Evolutionary conservation across 2,113 vertebrate genomes (phyloP), one percentile per base, ranked within the genome.

Genomic region (Catharus bicknelli): DNA sequence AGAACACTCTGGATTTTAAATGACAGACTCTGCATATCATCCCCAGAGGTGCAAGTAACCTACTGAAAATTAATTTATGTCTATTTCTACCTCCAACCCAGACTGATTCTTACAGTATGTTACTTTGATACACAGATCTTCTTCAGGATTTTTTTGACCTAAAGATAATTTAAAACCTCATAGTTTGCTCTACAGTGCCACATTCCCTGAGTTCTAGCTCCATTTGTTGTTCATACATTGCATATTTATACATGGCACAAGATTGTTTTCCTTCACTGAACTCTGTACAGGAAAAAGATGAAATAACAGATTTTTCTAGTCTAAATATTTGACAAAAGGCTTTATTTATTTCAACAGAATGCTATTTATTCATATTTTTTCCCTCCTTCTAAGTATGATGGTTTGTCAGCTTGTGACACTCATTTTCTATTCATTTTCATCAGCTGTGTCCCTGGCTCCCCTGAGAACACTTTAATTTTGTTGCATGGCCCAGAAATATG

Each of bases 401-500:
- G 43, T 59, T 92, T 82, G 32, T 89, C 78, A 92, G 63, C 26
- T 85, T 83, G 27, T 83, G 70, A 80, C 67, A 69, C 22, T 95
- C 62, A 77, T 89, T 94, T 83, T 83, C 51, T 79, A 40, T 38
- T 92, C 15, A 69, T 61, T 95, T 89, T 85, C 70, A 92, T 95
- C 86, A 96, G 34, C 81, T 91, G 78, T 66, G 48, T 34, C 67
- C 79, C 86, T 82, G 29, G 51, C 55, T 94, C 74, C 89, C 86
- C 79, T 10, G 51, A 94, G 86, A 93, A 92, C 78, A 79, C 27
- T 92, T 82, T 77, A 78, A 5, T 85, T 94, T 87, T 68, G 50
- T 92, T 92, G 54, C 84, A 89, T 73, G 78, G 82, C 63, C 74
- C 67, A 93, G 83, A 94, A 93, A 92, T 84, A 88, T 47, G 48